Conservation (phyloP, 1,140 invertebrate genomes). For the Zaprionus davidi region DNA sequence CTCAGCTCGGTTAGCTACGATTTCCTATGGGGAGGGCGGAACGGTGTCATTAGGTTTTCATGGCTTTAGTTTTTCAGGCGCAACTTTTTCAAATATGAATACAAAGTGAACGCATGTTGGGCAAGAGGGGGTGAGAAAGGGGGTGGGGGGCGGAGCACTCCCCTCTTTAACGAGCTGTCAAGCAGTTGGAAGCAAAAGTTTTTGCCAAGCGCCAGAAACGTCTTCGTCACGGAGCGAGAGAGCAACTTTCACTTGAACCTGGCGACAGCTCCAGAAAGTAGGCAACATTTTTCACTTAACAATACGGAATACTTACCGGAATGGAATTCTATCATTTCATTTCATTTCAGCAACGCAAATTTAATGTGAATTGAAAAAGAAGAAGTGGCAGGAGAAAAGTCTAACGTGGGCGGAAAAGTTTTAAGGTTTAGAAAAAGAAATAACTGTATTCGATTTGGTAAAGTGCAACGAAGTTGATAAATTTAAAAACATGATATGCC, state of each 20-base stretch:
- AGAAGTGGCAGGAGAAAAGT: neutral
- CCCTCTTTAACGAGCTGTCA: conserved; percentile 59
- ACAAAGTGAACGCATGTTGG: conserved; percentile 38
- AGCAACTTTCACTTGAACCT: conserved; percentile 11
- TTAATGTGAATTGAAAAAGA: conserved; percentile 6
- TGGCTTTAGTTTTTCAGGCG: conserved; percentile 66
- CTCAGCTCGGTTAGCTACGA: neutral
- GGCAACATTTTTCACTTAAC: conserved; percentile 38
- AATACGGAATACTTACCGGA: conserved; percentile 10
- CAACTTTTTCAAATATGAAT: conserved; percentile 73
- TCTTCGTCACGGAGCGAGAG: conserved; percentile 34
- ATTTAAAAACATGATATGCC: neutral
- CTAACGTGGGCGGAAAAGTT: neutral
- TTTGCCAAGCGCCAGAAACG: conserved; percentile 39
- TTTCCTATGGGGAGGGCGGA: neutral
- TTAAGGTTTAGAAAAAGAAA: neutral
- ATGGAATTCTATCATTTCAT: conserved; percentile 1
- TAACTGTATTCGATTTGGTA: neutral
- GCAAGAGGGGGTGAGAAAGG: neutral
- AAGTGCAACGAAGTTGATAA: neutral
- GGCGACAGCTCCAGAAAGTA: conserved; percentile 22
- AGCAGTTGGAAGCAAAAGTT: conserved; percentile 63
- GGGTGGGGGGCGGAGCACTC: conserved; percentile 17
- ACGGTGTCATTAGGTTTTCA: conserved; percentile 71
- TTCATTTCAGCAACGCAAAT: neutral